Base-by-base conservation (phyloP, 2,888 invertebrate genomes). In the Coenonympha glycerion region DNA sequence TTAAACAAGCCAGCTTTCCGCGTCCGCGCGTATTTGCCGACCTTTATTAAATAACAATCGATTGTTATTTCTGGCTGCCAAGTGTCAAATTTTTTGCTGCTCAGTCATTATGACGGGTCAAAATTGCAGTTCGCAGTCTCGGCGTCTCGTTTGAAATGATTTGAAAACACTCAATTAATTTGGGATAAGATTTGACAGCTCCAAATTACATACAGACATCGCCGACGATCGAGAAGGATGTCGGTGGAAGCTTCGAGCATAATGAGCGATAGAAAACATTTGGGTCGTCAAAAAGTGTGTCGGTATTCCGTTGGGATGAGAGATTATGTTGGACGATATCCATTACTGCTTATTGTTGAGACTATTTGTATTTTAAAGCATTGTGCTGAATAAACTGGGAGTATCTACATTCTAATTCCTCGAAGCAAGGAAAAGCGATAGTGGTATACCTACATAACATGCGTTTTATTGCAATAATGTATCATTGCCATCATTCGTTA, bases 81-180 rank as follows among this genome's bases (percentile, higher is more conserved):
- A 73, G 76, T 76, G 78, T 79, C 73, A 76, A 71, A 61, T 68
- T 79, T 83, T 84, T 81, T 83, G 76, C 73, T 68, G 77, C 77
- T 65, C 66, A 63, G 75, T 80, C 80, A 80, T 78, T 69, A 80
- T 79, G 82, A 81, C 73, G 67, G 73, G 62, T 67, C 70, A 60
- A 71, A 78, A 71, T 79, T 77, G 45, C 24, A 34, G 22, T 69
- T 57, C 70, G 73, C 67, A 77, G 71, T 71, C 24, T 65, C 64
- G 69, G 61, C n/a, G 57, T 64, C 55, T n/a, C 67, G 63, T 68
- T 75, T 68, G 34, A 45, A 45, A 72, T 77, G 67, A 64, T 68
- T 75, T 68, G 34, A 45, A 45, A 73, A 77, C 71, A 70, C 73
- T 76, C 78, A 77, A 82, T 84, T 82, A 81, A 79, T 76, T 78